Evolutionary conservation across 1,140 invertebrate genomes (phyloP).

Genomic region (Drosophila cardini): DNA sequence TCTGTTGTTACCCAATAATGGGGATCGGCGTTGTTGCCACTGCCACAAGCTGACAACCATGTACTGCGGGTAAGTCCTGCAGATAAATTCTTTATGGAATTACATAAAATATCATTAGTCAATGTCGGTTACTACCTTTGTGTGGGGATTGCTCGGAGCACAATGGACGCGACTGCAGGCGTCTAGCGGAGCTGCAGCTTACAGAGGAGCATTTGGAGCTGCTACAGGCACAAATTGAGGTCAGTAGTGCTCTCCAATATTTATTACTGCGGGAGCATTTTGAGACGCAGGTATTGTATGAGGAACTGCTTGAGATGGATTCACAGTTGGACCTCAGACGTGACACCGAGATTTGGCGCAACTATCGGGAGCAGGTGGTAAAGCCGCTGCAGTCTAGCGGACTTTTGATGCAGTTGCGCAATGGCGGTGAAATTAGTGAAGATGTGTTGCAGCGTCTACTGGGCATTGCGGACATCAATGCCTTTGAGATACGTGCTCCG

Average conservation of each 20-base stretch:
- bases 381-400: constrained; percentile 70
- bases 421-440: constrained; percentile 69
- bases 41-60: constrained; percentile 57
- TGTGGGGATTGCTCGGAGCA: constrained; percentile 87
- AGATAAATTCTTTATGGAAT: background rate
- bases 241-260: constrained; percentile 57
- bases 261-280: constrained; percentile 87
- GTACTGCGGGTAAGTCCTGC: constrained; percentile 81
- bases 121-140: constrained; percentile 89
- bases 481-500: constrained; percentile 88
- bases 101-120: constrained; percentile 48
- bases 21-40: constrained; percentile 82
- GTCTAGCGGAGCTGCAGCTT: constrained; percentile 42
- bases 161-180: constrained; percentile 64
- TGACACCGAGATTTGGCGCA: constrained; percentile 86
- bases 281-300: constrained; percentile 86
- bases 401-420: constrained; percentile 64
- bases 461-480: constrained; percentile 89
- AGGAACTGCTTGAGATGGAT: constrained; percentile 87
- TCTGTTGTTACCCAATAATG: constrained; percentile 88
- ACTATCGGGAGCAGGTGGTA: constrained; percentile 86
- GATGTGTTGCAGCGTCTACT: constrained; percentile 88
- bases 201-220: constrained; percentile 44
- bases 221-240: constrained; percentile 52
- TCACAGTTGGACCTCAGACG: constrained; percentile 87